Conservation (phyloP, 2,797 vertebrate genomes). For the Alca torda region DNA sequence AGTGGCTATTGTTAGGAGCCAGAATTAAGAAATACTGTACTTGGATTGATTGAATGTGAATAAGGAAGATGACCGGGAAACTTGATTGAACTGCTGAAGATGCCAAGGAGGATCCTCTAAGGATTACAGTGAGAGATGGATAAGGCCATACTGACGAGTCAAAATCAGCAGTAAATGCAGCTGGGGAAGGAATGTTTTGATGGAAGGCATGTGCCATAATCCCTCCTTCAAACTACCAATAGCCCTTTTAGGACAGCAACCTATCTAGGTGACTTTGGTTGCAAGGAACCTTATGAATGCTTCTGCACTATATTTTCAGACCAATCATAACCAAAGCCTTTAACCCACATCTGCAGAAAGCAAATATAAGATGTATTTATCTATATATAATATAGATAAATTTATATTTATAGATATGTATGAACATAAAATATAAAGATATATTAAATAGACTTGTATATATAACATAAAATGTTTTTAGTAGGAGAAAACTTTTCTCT, state of each 20-base stretch:
- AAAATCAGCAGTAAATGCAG: constrained; percentile 20
- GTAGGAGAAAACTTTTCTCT: not conserved
- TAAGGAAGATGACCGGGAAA: not conserved
- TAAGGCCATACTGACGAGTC: not conserved
- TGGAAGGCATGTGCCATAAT: not conserved
- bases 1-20: not conserved
- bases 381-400: not conserved
- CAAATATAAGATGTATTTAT: not conserved
- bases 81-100: not conserved
- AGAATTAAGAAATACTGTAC: not conserved
- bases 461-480: not conserved
- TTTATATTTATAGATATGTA: not conserved
- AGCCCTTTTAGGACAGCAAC: not conserved
- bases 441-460: not conserved
- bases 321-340: not conserved
- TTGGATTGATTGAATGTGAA: not conserved
- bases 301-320: not conserved
- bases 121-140: not conserved
- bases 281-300: not conserved
- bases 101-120: constrained; percentile 6
- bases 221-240: not conserved
- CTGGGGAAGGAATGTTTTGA: not conserved
- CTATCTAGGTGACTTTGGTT: not conserved
- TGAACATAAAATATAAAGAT: not conserved
- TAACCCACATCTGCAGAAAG: not conserved